Conservation (phyloP, 2,113 vertebrate species). For the Dicrurus megarhynchus region DNA sequence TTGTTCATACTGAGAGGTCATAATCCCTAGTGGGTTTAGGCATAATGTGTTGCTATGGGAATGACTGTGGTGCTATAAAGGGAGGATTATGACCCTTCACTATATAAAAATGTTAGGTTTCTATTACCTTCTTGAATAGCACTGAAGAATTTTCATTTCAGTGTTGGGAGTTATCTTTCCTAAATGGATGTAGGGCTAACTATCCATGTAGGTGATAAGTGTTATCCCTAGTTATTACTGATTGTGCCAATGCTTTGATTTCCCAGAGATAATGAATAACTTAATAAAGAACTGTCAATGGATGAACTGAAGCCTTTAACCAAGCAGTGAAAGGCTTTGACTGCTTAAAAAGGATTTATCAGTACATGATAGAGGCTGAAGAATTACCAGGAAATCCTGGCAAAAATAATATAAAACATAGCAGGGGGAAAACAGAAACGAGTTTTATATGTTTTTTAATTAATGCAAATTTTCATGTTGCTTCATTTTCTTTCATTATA, state of each 20-base stretch:
- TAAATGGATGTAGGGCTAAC: conserved; percentile 52
- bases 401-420: conserved; percentile 31
- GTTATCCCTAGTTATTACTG: conserved; percentile 53
- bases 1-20: conserved; percentile 24
- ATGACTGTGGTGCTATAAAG: conserved; percentile 23
- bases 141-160: conserved; percentile 33
- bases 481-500: conserved; percentile 61
- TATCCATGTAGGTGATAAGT: conserved; percentile 44
- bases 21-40: conserved; percentile 23
- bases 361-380: conserved; percentile 38
- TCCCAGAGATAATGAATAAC: conserved; percentile 58
- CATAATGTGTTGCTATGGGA: conserved; percentile 51
- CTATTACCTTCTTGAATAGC: conserved; percentile 31
- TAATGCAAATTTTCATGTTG: conserved; percentile 45
- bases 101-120: conserved; percentile 51
- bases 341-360: conserved; percentile 60
- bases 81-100: conserved; percentile 44
- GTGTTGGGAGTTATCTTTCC: conserved; percentile 26
- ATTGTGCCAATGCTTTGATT: conserved; percentile 62
- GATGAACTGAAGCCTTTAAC: not conserved
- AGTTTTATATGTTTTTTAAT: not conserved
- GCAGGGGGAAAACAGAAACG: not conserved
- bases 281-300: conserved; percentile 21
- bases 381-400: conserved; percentile 11
- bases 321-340: conserved; percentile 25